Evolutionary conservation across 2,797 vertebrate genomes (phyloP).

Genomic region (Rhinoraja longicauda): DNA sequence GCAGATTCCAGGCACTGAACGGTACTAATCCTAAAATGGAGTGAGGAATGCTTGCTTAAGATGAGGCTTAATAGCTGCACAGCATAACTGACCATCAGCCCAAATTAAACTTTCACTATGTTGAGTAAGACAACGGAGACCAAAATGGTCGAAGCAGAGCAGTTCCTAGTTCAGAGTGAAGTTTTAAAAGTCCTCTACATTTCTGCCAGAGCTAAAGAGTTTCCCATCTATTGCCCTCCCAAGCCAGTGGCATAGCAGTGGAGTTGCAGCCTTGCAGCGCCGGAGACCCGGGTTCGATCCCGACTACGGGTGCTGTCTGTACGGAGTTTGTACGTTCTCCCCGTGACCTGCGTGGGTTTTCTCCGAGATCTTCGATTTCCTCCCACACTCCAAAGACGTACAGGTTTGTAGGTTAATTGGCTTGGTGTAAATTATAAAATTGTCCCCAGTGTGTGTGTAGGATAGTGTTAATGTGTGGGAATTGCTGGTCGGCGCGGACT

Average conservation of each 20-base stretch:
- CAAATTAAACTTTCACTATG: background rate
- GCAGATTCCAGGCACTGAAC: background rate
- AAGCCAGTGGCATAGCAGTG: background rate
- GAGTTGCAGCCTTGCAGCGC: too few relatives aligned
- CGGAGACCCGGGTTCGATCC: too few relatives aligned
- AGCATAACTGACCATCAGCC: background rate
- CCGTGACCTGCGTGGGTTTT: too few relatives aligned
- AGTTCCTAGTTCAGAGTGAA: background rate
- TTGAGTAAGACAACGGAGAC: background rate
- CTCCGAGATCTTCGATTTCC: too few relatives aligned
- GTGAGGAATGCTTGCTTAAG: background rate
- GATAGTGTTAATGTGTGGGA: too few relatives aligned
- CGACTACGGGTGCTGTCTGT: too few relatives aligned
- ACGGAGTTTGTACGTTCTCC: too few relatives aligned
- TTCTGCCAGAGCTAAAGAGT: background rate
- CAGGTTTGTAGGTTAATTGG: too few relatives aligned
- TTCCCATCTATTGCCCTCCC: background rate
- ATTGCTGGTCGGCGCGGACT: too few relatives aligned
- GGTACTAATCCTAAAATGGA: background rate
- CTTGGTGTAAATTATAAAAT: too few relatives aligned
- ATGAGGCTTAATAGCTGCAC: background rate
- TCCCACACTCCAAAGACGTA: too few relatives aligned
- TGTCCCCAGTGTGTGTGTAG: too few relatives aligned
- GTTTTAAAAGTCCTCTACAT: background rate
- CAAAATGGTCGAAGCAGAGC: background rate